Base-by-base conservation (phyloP, 53 echinoderm and acorn worm species). In the Astropecten irregularis region DNA sequence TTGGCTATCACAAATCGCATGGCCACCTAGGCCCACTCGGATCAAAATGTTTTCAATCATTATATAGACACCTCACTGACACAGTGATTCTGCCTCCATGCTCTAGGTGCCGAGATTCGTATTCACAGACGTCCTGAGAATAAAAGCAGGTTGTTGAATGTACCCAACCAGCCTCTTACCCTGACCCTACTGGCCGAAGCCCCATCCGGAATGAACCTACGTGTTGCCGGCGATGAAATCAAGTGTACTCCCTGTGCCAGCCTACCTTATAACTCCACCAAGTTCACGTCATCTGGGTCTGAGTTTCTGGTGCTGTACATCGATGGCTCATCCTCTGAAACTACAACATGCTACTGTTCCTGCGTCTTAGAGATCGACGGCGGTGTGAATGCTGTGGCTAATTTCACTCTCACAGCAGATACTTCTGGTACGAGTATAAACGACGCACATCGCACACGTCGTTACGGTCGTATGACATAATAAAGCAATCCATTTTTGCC, bases 381-480 rank as follows among this genome's bases (percentile, higher is more conserved):
- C 35, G 48, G 69, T 2, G 46, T 0, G 33, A 48, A 47, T 0
- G 42, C 23, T 29, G 7, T 49, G 4, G 18, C 1, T 15, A 69
- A 28, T 14, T 69, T 69, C 32, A 69, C 42, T 6, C 26, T 69
- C 18, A 9, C 19, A 0, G 18, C 5, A 5, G 69, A 69, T 49
- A 29, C 47, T n/a, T 69, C 69, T 10, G 9, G 69, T 69, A 49
- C 15, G 50, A n/a, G n/a, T n/a, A n/a, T n/a, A n/a, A n/a, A n/a
- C n/a, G n/a, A n/a, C n/a, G n/a, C n/a, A n/a, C n/a, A n/a, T n/a
- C n/a, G n/a, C n/a, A n/a, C n/a, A n/a, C n/a, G n/a, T n/a, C n/a
- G n/a, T n/a, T n/a, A n/a, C n/a, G n/a, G n/a, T n/a, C n/a, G n/a
- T n/a, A n/a, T n/a, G n/a, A n/a, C n/a, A n/a, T n/a, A n/a, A n/a